phyloP scores from a whole-genome alignment of 2,113 vertebrate species.

The Xyrauchen texanus region DNA sequence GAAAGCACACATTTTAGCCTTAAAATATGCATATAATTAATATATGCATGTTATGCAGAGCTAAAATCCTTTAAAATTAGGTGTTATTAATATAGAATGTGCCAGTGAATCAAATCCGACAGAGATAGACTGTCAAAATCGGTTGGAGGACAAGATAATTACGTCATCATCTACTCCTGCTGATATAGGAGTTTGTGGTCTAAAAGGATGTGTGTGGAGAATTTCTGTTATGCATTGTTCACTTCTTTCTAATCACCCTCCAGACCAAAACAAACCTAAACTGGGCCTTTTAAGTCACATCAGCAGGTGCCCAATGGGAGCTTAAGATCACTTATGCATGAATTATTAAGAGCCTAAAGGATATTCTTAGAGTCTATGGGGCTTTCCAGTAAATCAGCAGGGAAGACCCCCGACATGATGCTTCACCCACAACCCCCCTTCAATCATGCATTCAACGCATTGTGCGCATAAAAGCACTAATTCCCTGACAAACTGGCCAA shows the following conservation, averaged over 20 bases:
- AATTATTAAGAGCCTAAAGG: slow-evolving; percentile 8
- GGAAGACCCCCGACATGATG: slow-evolving; percentile 29
- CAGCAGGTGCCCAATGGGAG: slow-evolving; percentile 6
- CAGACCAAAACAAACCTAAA: slow-evolving; percentile 22
- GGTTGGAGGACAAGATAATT: not conserved
- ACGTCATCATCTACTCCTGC: slow-evolving; percentile 27
- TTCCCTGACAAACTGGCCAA: not conserved
- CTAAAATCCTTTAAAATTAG: not conserved
- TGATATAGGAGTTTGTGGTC: slow-evolving; percentile 9
- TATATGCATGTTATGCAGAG: no score
- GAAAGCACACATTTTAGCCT: no score
- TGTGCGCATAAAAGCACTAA: slow-evolving; percentile 35
- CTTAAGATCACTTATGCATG: slow-evolving; percentile 13
- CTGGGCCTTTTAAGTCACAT: not conserved
- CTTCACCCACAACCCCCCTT: slow-evolving; percentile 25
- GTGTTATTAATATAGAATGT: not conserved
- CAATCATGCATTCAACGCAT: not conserved
- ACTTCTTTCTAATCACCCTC: not conserved
- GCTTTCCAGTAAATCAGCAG: slow-evolving; percentile 27
- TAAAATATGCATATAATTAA: no score
- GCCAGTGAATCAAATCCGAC: slow-evolving; percentile 6
- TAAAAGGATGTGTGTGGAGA: not conserved
- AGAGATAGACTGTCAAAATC: not conserved
- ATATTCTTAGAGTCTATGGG: not conserved
- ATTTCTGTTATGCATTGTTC: not conserved